Base-by-base conservation (phyloP, 53 echinoderm and acorn worm species). In the Echinometra lucunter region DNA sequence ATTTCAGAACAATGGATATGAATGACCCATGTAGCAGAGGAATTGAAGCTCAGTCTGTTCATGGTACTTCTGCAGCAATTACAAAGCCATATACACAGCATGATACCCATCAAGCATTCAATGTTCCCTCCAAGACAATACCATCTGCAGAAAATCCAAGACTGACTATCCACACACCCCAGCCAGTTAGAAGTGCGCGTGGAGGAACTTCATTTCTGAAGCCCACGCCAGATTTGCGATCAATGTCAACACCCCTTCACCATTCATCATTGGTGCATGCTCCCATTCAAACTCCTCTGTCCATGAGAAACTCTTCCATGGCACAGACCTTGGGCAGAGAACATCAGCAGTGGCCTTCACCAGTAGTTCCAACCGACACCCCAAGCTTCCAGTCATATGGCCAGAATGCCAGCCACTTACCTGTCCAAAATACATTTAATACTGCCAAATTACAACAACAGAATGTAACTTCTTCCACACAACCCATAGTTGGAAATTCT, bases 251-350 rank as follows among this genome's bases (percentile, higher is more conserved):
- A 4, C 92, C 92, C 30, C 69, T 92, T 23, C 92, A 70, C 45
- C 32, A 56, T 60, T 90, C 92, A 37, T 66, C 92, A 18, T 6
- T 57, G 18, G 40, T 60, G 53, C 93, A 88, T 6, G 25, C 93
- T 23, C 95, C 95, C 2, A 93, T 95, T 40, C 92, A 72, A 57
- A 95, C 94, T 1, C 95, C 95, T 12, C 35, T 95, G 72, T 88
- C 95, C 3, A 93, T 95, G 95, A 85, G 93, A 56, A 93, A 88
- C 93, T 56, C 94, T 18, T 58, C 82, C 17, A 25, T 95, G 10
- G 2, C 88, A 13, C 18, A 27, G 87, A 23, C 88, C 15, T 88
- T 15, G 19, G 30, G 56, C 0, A 53, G 28, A 55, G 88, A 17
- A 55, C 88, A 88, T 32, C 49, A 34, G 13, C 38, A 40, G 42